A percentile compares a stretch with the other conserved stretches of the same genome.
Conservation (phyloP, 2,113 vertebrate genomes). For the Microcebus murinus region DNA sequence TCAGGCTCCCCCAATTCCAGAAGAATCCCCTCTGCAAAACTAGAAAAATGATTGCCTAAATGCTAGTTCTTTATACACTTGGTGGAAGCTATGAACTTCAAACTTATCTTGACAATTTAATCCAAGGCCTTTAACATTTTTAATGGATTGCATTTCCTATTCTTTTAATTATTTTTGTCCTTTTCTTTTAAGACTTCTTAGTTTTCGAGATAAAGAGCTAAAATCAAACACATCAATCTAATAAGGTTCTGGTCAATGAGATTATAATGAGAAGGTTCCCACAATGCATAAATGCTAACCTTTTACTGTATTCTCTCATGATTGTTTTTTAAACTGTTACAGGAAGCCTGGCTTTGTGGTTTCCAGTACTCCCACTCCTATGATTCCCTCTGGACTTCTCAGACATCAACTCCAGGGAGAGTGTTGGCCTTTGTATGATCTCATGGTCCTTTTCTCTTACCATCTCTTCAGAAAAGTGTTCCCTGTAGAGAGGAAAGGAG, state of each 20-base stretch:
- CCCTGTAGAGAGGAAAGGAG: too few species aligned
- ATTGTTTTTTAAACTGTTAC: slow-evolving; percentile 51
- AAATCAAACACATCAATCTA: slow-evolving; percentile 21
- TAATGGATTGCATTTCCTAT: slow-evolving; percentile 39
- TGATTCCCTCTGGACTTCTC: background rate
- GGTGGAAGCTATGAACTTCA: background rate
- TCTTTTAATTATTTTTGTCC: slow-evolving; percentile 52
- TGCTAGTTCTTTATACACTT: background rate
- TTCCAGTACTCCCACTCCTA: background rate
- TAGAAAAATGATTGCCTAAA: background rate
- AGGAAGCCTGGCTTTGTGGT: slow-evolving; percentile 40
- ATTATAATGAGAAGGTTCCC: slow-evolving; percentile 11
- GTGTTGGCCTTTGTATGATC: background rate
- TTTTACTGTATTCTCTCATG: slow-evolving; percentile 49
- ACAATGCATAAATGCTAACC: slow-evolving; percentile 32
- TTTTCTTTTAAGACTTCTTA: slow-evolving; percentile 39
- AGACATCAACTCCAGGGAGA: background rate
- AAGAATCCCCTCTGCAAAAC: background rate
- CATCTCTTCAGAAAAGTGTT: background rate
- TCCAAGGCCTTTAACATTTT: slow-evolving; percentile 29
- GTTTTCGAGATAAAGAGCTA: slow-evolving; percentile 43
- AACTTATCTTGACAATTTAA: slow-evolving; percentile 18
- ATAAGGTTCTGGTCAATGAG: slow-evolving; percentile 23
- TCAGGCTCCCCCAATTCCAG: background rate
- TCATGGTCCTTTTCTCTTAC: background rate